A percentile compares a stretch with the other conserved stretches of the same genome.
phyloP scores from a whole-genome alignment of 2,888 invertebrate genomes.

The Herminia tarsipennalis region DNA sequence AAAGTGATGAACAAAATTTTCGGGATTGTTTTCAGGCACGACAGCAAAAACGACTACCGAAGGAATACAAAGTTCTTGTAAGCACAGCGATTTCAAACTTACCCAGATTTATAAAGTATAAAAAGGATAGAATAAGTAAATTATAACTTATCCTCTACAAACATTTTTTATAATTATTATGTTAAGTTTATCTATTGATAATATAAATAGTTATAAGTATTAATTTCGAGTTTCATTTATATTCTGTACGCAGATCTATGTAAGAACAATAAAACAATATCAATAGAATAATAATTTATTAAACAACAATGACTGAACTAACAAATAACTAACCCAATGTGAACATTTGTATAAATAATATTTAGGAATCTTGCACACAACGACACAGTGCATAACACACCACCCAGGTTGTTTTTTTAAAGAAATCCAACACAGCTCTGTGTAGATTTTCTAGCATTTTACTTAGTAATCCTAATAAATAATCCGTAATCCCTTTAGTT shows the following conservation, averaged over 20 bases:
- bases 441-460: conserved; percentile 7
- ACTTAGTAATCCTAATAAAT: background rate
- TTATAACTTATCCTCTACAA: conserved; percentile 45
- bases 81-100: conserved; percentile 89
- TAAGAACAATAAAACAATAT: conserved; percentile 10
- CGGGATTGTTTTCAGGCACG: conserved; percentile 81
- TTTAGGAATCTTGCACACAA: conserved; percentile 56
- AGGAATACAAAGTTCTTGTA: conserved; percentile 89
- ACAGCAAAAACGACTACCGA: conserved; percentile 87
- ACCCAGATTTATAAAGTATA: conserved; percentile 90
- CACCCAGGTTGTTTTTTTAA: conserved; percentile 1
- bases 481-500: background rate
- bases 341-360: conserved; percentile 49
- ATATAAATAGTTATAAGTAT: conserved; percentile 8
- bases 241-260: no score
- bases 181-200: conserved; percentile 19
- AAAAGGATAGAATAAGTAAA: conserved; percentile 74
- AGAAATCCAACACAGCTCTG: background rate
- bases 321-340: conserved; percentile 49
- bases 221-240: background rate
- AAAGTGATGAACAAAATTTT: background rate
- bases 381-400: conserved; percentile 15
- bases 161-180: conserved; percentile 22
- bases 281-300: conserved; percentile 61
- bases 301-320: conserved; percentile 61